Conservation (phyloP, 2,113 vertebrate genomes). For the Nesogale talazaci region DNA sequence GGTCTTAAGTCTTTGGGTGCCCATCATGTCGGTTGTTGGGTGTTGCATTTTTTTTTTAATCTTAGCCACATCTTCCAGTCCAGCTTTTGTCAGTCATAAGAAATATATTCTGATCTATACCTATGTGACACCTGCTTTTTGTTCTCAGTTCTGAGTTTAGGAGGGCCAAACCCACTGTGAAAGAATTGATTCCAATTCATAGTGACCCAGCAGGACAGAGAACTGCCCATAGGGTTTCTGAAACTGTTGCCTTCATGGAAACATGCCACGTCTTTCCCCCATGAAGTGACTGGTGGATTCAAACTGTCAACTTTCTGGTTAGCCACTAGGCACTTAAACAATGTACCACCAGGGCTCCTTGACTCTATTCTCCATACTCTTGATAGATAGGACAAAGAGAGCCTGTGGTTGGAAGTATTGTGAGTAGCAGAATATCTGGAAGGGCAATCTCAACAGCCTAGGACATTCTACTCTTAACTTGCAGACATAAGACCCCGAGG, state of each 20-base stretch:
- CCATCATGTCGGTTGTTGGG: neutral
- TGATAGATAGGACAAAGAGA: too few relatives aligned
- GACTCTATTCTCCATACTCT: neutral
- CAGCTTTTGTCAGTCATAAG: neutral
- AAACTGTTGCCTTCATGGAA: neutral
- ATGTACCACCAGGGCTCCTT: neutral
- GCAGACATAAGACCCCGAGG: too few relatives aligned
- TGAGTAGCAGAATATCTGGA: too few relatives aligned
- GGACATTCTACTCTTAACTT: too few relatives aligned
- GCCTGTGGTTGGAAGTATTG: too few relatives aligned
- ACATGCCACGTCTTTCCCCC: neutral
- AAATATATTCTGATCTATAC: neutral
- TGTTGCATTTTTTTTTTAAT: neutral
- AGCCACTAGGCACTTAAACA: neutral
- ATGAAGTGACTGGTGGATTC: neutral
- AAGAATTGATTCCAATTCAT: neutral
- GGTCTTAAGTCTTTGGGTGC: neutral
- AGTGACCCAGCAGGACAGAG: neutral
- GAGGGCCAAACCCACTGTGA: neutral
- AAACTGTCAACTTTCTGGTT: neutral
- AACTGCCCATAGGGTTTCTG: neutral
- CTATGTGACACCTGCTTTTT: neutral
- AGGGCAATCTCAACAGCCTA: too few relatives aligned
- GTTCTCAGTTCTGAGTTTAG: constrained; percentile 7
- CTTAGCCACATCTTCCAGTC: constrained; percentile 12